Evolutionary conservation across 2,888 invertebrate species (phyloP), one percentile per base, ranked within the genome.

Genomic region (Oxycera nigricornis): DNA sequence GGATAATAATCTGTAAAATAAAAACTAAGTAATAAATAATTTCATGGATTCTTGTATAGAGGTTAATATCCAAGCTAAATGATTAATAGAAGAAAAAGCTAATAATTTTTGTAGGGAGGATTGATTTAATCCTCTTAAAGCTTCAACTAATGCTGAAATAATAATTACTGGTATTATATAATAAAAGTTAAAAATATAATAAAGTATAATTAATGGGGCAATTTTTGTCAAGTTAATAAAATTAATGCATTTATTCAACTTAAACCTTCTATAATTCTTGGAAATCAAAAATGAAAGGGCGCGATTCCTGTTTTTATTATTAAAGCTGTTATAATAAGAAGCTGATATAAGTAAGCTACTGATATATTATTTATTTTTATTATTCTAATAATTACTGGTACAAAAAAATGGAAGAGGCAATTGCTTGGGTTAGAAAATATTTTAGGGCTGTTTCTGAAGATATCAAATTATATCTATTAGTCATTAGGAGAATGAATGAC

Each of bases 201-300:
- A 87, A 57, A 88, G 79, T 80, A 89, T 78, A 82, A 88, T 86
- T 85, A 90, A 83, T 1, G 90, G 90, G 41, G 88, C 86, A 85
- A 90, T 87, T 89, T 90, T 89, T 90, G 90, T 86, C 89, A 89
- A 0, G 88, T 88, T 85, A 89, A 85, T 86, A 89, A 82, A 80
- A 89, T 84, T 80, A 89, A 82, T 76, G 84, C 82, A 83, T 88
- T 89, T 77, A 86, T 82, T 89, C 89, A 90, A 30, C 82, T 84
- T 86, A 89, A 79, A 1, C 88, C 88, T 86, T 88, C 88, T 79
- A 88, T 86, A 17, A 61, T 26, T 31, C 14, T 31, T 3, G 61
- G 61, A 9, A 61, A 61, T 61, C 61, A 61, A 17, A 61, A 61
- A 31, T 61, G 61, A 26, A 61, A 61, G 4, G 61, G 61, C 26